Evolutionary conservation across 2,797 vertebrate genomes (phyloP), one percentile per base, ranked within the genome.

Genomic region (Poecilia gillii): DNA sequence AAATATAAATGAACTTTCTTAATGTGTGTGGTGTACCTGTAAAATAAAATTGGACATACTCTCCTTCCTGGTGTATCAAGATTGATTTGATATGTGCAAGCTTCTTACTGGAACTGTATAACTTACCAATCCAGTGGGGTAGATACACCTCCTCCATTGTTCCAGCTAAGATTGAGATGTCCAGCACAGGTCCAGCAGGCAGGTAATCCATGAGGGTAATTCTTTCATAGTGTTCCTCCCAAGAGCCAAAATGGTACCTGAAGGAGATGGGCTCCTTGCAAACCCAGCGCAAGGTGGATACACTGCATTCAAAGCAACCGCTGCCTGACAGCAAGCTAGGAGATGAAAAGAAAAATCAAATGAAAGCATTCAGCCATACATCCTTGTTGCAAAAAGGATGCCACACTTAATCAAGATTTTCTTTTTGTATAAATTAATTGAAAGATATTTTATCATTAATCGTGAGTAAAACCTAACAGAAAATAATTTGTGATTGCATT

Each of bases 181-280:
- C 82, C 57, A 90, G 49, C 18, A 90, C 73, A 39, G 91, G 87
- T n/a, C 91, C 91, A 73, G 73, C 89, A 49, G 84, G 86, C 3
- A 74, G 75, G 73, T 74, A 89, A 8, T 70, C 25, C n/a, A 55
- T 41, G 7, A 13, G 62, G 23, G n/a, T 8, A 25, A 81, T 25
- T 4, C 23, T 36, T 59, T 28, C 18, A n/a, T 1, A 72, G 31
- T 85, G 79, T 49, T 75, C 31, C 12, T 90, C 73, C 91, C 91
- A 92, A 18, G 80, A 84, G 7, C 46, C 33, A 45, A 87, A 86
- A 41, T n/a, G 41, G 62, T 84, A 92, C 2, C 0, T 51, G 23
- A 92, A 39, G 62, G 39, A 74, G 59, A 89, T 64, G 0, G 36
- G n/a, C 23, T 75, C 71, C 16, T 45, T 57, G 75, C 81, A 87